These are phyloP conservation scores for Hippocampus guttulatus DNA, from an alignment of 2,113 vertebrate species.

Conservation along the genomic window DNA sequence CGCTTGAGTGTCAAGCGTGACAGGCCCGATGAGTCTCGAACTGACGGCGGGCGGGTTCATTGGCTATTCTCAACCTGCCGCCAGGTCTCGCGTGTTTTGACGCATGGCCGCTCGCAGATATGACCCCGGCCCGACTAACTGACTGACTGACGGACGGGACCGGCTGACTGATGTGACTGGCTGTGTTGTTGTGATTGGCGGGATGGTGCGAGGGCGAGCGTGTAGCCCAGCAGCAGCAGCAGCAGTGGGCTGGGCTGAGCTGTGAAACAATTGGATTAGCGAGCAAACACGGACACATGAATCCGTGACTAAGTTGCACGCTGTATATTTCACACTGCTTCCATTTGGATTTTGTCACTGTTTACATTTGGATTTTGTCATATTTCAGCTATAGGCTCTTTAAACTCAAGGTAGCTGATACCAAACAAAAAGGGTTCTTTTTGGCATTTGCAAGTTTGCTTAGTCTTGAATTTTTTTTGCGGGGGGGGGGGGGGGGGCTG, in stretches of 20 bases:
- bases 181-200: background rate
- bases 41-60: constrained; percentile 28
- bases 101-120: constrained; percentile 22
- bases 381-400: background rate
- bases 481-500: too few species aligned
- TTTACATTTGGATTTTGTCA: background rate
- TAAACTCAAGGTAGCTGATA: background rate
- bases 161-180: constrained; percentile 12
- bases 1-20: constrained; percentile 26
- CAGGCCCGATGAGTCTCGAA: constrained; percentile 23
- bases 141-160: background rate
- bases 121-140: constrained; percentile 14
- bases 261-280: constrained; percentile 11
- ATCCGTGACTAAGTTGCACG: background rate
- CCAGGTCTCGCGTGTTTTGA: constrained; percentile 28
- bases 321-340: too few species aligned
- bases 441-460: too few species aligned
- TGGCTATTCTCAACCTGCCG: constrained; percentile 18
- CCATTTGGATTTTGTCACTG: background rate
- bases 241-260: background rate
- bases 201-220: constrained; percentile 2
- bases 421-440: background rate
- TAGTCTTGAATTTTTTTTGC: too few species aligned
- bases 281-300: constrained; percentile 2
- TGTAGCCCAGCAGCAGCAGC: background rate